Evolutionary conservation across 2,888 invertebrate genomes (phyloP), one percentile per base, ranked within the genome.

Genomic region (Tiliacea aurago): DNA sequence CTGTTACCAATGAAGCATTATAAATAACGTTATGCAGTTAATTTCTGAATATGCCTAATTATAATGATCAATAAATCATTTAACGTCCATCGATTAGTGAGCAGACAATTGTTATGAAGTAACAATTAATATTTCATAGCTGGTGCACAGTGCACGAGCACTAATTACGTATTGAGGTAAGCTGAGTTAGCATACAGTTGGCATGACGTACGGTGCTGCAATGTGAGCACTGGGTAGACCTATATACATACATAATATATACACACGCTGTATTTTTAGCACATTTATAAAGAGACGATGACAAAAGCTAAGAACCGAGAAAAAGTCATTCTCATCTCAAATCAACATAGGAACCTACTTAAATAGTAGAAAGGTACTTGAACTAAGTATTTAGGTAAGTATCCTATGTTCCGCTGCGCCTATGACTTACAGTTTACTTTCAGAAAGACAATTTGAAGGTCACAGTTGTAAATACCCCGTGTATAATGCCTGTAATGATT

Each of bases 101-200:
- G 76, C 63, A 79, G 72, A 77, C 68, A 76, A 75, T 73, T 70
- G 74, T 73, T 76, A 79, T 78, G 73, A 69, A 75, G 75, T 75
- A 83, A 73, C 67, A 58, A 80, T 74, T 72, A 73, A 81, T 80
- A 80, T 84, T 83, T 83, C 78, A 75, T 66, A 71, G 70, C 61
- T 33, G 70, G 61, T 49, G 69, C 71, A 41, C n/a, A 62, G 43
- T 28, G 62, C 47, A 78, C 76, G 63, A 70, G 76, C 76, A 76
- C 70, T 76, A 76, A 78, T 83, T 80, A 83, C 75, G 74, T 80
- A 76, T 78, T 84, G 72, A 80, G 72, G 77, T 70, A 80, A 70
- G 43, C 67, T 43, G 33, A 63, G 63, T 68, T 33, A 72, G 71
- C 70, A 66, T 53, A 72, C 68, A 49, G 56, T 61, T 59, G 61